Percentiles rank a stretch among this genome's conserved stretches.
phyloP scores from a whole-genome alignment of 2,888 invertebrate species.

The Dryococelus australis region DNA sequence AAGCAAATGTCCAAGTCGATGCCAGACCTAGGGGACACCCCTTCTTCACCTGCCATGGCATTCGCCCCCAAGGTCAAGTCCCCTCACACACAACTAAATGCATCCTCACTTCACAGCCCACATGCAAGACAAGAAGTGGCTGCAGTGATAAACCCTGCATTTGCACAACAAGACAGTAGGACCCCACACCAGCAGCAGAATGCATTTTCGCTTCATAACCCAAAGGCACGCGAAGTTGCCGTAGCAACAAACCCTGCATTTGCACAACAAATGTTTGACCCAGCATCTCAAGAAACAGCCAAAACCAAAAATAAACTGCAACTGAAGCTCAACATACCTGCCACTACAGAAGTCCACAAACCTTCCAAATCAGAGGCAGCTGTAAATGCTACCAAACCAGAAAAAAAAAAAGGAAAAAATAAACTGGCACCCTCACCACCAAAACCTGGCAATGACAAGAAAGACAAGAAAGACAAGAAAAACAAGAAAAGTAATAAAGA shows the following conservation, averaged over 20 bases:
- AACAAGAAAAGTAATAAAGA: not conserved
- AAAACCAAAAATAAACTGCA: not conserved
- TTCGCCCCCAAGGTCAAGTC: not conserved
- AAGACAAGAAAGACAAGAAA: not conserved
- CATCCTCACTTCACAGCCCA: not conserved
- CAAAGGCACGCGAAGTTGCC: not conserved
- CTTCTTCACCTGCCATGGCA: not conserved
- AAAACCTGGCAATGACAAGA: not conserved
- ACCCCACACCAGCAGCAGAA: not conserved
- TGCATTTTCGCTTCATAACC: not conserved
- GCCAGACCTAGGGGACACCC: not conserved
- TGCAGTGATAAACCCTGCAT: too few relatives aligned
- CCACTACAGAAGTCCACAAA: not conserved
- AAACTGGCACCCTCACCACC: not conserved
- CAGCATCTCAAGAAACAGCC: not conserved
- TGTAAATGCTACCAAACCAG: not conserved
- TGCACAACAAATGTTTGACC: not conserved
- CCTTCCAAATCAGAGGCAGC: not conserved
- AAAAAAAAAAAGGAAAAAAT: not conserved
- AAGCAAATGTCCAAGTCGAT: not conserved
- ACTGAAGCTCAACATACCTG: not conserved
- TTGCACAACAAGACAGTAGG: not conserved
- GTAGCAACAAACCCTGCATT: too few relatives aligned
- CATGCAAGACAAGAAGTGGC: not conserved
- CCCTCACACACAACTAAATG: not conserved